Percentiles rank a stretch among this genome's conserved stretches.
Evolutionary conservation across 37 sponge, comb jelly and placozoan genomes (phyloP).

Genomic region (Mnemiopsis leidyi): DNA sequence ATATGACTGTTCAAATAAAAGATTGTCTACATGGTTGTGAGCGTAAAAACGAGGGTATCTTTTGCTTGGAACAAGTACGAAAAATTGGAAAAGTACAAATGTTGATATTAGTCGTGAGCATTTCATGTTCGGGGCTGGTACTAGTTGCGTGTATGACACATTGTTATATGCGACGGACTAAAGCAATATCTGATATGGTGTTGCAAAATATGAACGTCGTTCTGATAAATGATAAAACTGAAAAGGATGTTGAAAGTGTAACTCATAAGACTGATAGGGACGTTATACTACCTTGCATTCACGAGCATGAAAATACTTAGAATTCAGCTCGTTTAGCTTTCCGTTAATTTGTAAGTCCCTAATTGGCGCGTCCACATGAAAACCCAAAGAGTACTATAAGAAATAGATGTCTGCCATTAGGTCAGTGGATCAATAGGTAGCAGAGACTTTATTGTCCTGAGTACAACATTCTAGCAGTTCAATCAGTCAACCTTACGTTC

Average conservation of each 20-base stretch:
- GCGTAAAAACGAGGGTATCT: neutral
- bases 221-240: neutral
- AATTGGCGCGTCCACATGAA: too few species aligned
- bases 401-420: too few species aligned
- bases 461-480: too few species aligned
- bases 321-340: too few species aligned
- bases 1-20: neutral
- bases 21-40: neutral
- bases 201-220: neutral
- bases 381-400: too few species aligned
- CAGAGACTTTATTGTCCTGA: too few species aligned
- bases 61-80: neutral
- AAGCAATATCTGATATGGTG: neutral
- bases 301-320: too few species aligned
- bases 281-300: too few species aligned
- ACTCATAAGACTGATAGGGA: neutral
- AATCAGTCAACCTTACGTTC: too few species aligned
- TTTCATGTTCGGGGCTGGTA: slow-evolving; percentile 10
- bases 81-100: neutral
- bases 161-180: neutral
- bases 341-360: too few species aligned
- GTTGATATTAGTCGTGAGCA: neutral
- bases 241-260: neutral
- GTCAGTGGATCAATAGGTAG: too few species aligned
- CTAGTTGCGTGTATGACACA: neutral